These are phyloP conservation scores for Thecophora atra DNA, from an alignment of 2,888 invertebrate species.

Conservation along the genomic window DNA sequence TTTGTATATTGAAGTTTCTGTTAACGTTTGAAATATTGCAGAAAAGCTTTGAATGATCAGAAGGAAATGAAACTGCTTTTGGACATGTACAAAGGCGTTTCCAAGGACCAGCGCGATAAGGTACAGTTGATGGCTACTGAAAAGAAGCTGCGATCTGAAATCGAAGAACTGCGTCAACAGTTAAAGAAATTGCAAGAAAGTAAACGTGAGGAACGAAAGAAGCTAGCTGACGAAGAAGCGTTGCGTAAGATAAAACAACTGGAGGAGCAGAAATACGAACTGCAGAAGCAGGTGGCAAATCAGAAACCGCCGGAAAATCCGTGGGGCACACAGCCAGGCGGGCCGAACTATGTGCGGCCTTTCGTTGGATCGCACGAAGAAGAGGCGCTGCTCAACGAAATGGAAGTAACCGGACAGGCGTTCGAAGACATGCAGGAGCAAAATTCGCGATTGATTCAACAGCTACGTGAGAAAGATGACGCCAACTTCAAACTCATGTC, in stretches of 20 bases:
- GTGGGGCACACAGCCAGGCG: conserved; percentile 53
- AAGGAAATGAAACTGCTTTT: conserved; percentile 93
- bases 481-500: conserved; percentile 99
- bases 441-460: conserved; percentile 93
- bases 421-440: conserved; percentile 99
- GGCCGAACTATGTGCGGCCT: conserved; percentile 69
- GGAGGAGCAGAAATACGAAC: conserved; percentile 91
- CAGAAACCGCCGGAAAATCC: conserved; percentile 74
- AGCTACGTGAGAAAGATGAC: conserved; percentile 95
- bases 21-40: conserved; percentile 60
- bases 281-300: conserved; percentile 89
- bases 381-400: conserved; percentile 95
- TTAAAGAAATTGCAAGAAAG: conserved; percentile 90
- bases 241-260: conserved; percentile 91
- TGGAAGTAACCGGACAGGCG: conserved; percentile 99
- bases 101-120: conserved; percentile 95
- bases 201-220: conserved; percentile 89
- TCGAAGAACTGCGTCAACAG: conserved; percentile 87
- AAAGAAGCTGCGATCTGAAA: conserved; percentile 87
- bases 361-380: conserved; percentile 87
- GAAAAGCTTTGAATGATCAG: conserved; percentile 91
- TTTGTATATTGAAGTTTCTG: not conserved
- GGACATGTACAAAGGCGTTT: conserved; percentile 97
- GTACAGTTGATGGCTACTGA: conserved; percentile 96
- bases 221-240: conserved; percentile 94